phyloP scores from a whole-genome alignment of 2,113 vertebrate genomes.

The Galbula dea region DNA sequence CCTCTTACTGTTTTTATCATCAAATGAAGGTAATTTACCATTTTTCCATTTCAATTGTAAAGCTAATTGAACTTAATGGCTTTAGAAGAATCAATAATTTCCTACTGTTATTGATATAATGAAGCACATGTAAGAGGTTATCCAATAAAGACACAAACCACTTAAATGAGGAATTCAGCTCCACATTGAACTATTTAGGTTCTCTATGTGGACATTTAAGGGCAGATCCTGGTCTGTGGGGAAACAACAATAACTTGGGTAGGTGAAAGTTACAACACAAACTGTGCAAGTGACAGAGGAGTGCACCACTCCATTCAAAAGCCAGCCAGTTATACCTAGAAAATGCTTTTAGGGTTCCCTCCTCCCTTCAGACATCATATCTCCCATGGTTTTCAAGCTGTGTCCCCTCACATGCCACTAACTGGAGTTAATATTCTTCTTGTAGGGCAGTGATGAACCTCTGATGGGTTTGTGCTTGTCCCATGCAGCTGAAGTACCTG shows the following conservation, averaged over 20 bases:
- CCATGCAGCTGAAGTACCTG: fast-evolving
- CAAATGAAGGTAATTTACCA: slow-evolving; percentile 65
- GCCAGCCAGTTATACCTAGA: neutral
- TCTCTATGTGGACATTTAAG: slow-evolving; percentile 18
- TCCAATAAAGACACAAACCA: slow-evolving; percentile 62
- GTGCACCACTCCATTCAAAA: fast-evolving
- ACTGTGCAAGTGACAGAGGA: neutral
- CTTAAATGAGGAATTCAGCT: slow-evolving; percentile 70
- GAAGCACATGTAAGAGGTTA: slow-evolving; percentile 60
- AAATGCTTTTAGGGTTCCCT: neutral
- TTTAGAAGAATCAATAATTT: slow-evolving; percentile 77
- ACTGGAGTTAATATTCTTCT: neutral
- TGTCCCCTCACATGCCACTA: neutral
- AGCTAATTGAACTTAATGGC: slow-evolving; percentile 79
- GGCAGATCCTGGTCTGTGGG: slow-evolving; percentile 7
- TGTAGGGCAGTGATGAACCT: neutral
- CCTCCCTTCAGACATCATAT: neutral
- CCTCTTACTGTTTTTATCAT: slow-evolving; percentile 60
- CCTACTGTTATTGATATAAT: slow-evolving; percentile 74
- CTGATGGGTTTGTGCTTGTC: neutral
- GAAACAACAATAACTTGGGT: neutral
- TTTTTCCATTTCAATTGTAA: slow-evolving; percentile 73
- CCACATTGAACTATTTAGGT: slow-evolving; percentile 46
- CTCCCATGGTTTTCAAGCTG: neutral
- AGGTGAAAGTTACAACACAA: neutral